Conservation (phyloP, 2,888 invertebrate genomes). For the Spatulosminthurus flaviceps region DNA sequence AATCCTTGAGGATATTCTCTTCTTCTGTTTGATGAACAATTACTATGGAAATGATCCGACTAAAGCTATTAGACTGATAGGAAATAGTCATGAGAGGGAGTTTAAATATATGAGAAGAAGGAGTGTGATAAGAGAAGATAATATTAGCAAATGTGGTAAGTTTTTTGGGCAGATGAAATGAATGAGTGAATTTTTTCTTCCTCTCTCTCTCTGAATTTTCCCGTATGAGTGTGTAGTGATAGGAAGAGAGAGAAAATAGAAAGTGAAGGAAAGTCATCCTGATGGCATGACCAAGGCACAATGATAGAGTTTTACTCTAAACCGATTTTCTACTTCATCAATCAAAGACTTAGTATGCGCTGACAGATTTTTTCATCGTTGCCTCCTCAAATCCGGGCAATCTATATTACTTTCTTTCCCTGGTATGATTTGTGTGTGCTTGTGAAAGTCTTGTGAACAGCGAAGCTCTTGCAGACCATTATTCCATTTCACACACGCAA, state of each 20-base stretch:
- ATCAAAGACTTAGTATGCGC: conserved; percentile 52
- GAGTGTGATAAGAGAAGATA: conserved; percentile 32
- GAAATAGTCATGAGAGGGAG: background rate
- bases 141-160: conserved; percentile 24
- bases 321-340: conserved; percentile 56
- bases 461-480: conserved; percentile 36
- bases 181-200: conserved; percentile 26
- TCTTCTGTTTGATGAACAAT: background rate
- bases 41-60: background rate
- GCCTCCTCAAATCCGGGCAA: conserved; percentile 40
- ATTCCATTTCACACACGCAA: conserved; percentile 36
- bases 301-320: conserved; percentile 46
- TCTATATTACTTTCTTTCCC: conserved; percentile 35
- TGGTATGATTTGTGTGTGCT: conserved; percentile 24
- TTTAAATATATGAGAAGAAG: too few species aligned
- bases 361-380: conserved; percentile 40
- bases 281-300: conserved; percentile 31
- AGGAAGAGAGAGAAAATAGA: conserved; percentile 11
- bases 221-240: too few species aligned
- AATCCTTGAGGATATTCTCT: too few species aligned
- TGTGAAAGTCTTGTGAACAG: conserved; percentile 25
- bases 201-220: background rate
- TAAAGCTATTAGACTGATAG: background rate
- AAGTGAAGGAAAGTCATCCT: conserved; percentile 26
- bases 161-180: conserved; percentile 19